Evolutionary conservation across 1,140 invertebrate species (phyloP).

Genomic region (Trichomalopsis sarcophagae): DNA sequence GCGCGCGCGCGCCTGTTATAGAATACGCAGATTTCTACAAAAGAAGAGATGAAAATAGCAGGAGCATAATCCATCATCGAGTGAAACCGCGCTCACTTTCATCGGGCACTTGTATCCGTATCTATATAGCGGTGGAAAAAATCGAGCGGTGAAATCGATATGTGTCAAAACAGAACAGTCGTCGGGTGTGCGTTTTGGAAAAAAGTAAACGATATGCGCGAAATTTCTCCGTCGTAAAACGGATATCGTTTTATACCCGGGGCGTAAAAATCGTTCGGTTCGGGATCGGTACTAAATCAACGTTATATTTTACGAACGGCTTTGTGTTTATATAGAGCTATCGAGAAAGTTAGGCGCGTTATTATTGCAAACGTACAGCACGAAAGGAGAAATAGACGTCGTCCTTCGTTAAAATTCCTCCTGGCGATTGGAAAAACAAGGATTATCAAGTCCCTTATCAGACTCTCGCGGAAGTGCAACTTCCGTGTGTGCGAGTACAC

Average conservation of each 20-base stretch:
- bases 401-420: no score
- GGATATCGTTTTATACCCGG: not conserved
- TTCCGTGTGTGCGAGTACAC: not conserved
- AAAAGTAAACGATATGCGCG: no score
- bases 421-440: no score
- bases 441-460: not conserved
- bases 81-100: constrained; percentile 40
- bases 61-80: constrained; percentile 9
- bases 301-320: not conserved
- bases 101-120: not conserved
- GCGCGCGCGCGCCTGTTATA: not conserved
- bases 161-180: not conserved
- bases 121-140: not conserved
- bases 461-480: not conserved
- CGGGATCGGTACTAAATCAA: not conserved
- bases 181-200: not conserved
- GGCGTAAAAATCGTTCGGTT: not conserved
- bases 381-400: no score
- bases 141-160: constrained; percentile 29
- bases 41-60: constrained; percentile 17
- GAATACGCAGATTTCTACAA: not conserved
- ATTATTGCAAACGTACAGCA: not conserved
- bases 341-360: not conserved
- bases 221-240: not conserved
- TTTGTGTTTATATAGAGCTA: not conserved